These are phyloP conservation scores for Tridacna crocea DNA, from an alignment of 2,888 invertebrate species.

Conservation along the genomic window DNA sequence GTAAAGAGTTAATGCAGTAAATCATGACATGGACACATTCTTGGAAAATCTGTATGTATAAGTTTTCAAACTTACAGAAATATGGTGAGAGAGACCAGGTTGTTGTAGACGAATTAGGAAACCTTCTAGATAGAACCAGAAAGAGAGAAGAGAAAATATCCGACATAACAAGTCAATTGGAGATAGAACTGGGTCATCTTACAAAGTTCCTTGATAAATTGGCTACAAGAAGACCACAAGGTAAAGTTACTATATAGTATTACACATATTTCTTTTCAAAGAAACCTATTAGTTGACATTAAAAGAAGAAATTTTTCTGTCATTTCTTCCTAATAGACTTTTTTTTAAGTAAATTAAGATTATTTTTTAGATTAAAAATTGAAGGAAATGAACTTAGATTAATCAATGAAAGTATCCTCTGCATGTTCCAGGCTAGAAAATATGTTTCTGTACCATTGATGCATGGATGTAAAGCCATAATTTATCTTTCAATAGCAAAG, in stretches of 20 bases:
- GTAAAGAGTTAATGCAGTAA: background rate
- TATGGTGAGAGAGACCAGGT: conserved; percentile 71
- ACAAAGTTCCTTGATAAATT: conserved; percentile 78
- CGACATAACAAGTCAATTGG: conserved; percentile 72
- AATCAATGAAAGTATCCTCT: too few relatives aligned
- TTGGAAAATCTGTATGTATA: too few relatives aligned
- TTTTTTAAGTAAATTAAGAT: background rate
- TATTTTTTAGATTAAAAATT: too few relatives aligned
- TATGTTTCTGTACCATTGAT: too few relatives aligned
- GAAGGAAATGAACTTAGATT: too few relatives aligned
- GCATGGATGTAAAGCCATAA: too few relatives aligned
- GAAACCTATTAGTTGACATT: background rate
- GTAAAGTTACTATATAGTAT: conserved; percentile 50
- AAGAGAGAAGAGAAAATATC: conserved; percentile 75
- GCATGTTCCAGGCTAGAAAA: too few relatives aligned
- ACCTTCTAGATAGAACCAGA: conserved; percentile 72
- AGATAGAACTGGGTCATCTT: conserved; percentile 73
- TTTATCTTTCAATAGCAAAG: too few relatives aligned
- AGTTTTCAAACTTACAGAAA: conserved; percentile 52
- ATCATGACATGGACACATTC: too few relatives aligned
- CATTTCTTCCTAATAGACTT: background rate
- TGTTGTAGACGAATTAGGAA: conserved; percentile 73
- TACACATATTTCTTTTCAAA: too few relatives aligned
- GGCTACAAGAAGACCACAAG: conserved; percentile 75
- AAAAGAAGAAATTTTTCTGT: background rate